Conservation (phyloP, 2,888 invertebrate genomes). For the Synanthedon vespiformis region DNA sequence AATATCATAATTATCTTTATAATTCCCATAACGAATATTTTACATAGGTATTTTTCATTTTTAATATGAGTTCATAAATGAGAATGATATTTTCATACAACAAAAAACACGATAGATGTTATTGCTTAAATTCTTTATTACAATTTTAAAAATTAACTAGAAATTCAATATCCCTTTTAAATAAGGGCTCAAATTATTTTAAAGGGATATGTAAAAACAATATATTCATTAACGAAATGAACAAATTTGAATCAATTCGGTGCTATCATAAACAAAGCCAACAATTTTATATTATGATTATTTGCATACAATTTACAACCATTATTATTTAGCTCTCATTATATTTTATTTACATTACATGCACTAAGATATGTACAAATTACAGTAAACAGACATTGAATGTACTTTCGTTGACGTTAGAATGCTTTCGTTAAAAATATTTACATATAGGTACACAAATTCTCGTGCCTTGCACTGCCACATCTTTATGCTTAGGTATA, state of each 20-base stretch:
- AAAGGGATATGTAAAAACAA: slow-evolving; percentile 49
- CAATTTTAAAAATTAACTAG: slow-evolving; percentile 2
- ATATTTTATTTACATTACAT: slow-evolving; percentile 30
- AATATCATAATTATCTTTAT: too few species aligned
- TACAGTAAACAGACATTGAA: slow-evolving; percentile 1
- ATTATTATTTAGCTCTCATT: slow-evolving; percentile 19
- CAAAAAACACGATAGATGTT: too few species aligned
- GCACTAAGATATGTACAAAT: slow-evolving; percentile 42
- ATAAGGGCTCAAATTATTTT: slow-evolving; percentile 68
- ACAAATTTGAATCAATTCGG: slow-evolving; percentile 1
- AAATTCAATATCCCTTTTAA: slow-evolving; percentile 62
- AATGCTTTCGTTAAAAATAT: not conserved
- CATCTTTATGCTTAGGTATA: slow-evolving; percentile 21
- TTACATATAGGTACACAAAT: slow-evolving; percentile 17
- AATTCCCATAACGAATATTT: too few species aligned
- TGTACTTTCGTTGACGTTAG: slow-evolving; percentile 7
- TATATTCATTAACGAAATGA: not conserved
- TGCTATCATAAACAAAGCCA: slow-evolving; percentile 16
- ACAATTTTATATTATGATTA: slow-evolving; percentile 2
- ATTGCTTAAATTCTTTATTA: not conserved
- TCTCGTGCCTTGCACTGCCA: slow-evolving; percentile 47
- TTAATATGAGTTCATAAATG: too few species aligned
- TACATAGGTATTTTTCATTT: too few species aligned
- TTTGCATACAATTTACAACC: slow-evolving; percentile 13
- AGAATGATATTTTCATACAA: too few species aligned